Evolutionary conservation across 2,888 invertebrate genomes (phyloP).

Genomic region (Phortica okadai): DNA sequence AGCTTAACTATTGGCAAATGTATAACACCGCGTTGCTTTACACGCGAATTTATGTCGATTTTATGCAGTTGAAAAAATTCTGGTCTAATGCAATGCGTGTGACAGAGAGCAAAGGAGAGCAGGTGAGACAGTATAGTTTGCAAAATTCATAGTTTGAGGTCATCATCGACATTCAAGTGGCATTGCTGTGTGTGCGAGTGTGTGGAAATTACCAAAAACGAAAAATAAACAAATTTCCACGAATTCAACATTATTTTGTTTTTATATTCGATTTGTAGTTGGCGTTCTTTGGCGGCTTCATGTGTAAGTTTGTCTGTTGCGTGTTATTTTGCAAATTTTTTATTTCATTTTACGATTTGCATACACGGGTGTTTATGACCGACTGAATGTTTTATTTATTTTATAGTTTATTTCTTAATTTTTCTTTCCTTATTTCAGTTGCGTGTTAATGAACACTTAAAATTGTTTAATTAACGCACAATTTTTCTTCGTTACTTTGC

Average conservation of each 20-base stretch:
- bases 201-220: not conserved
- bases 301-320: constrained; percentile 14
- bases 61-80: constrained; percentile 11
- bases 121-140: not conserved
- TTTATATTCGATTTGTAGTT: not conserved
- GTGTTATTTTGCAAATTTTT: constrained; percentile 12
- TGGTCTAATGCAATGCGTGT: not conserved
- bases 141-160: not conserved
- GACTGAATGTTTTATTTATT: constrained; percentile 1
- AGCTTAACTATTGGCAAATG: constrained; percentile 25
- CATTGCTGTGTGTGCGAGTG: not conserved
- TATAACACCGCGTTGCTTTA: constrained; percentile 23
- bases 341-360: constrained; percentile 10
- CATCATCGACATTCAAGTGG: constrained; percentile 9
- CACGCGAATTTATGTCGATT: constrained; percentile 26
- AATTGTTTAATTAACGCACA: constrained; percentile 59
- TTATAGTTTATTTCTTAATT: not conserved
- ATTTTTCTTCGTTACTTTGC: constrained; percentile 53
- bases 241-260: not conserved
- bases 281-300: not conserved
- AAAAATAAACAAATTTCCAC: not conserved
- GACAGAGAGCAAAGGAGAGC: not conserved
- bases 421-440: not conserved
- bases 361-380: constrained; percentile 6
- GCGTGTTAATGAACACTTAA: constrained; percentile 64